Percentiles rank a stretch among this genome's conserved stretches.
These are phyloP conservation scores for Microdon myrmicae DNA, from an alignment of 2,888 invertebrate genomes.

Conservation along the genomic window DNA sequence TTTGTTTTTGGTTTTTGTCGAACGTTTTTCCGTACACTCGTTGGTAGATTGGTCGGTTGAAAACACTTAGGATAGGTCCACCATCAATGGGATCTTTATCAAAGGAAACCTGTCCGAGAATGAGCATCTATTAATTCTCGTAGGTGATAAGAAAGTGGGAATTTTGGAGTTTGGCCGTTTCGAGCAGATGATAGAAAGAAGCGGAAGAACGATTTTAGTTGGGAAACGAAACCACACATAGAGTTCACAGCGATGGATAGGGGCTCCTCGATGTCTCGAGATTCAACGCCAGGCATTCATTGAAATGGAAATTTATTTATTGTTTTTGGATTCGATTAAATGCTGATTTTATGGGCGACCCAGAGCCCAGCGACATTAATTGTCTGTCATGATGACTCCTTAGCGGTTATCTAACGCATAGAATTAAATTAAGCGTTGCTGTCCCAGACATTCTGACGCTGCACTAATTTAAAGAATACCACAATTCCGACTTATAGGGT, in stretches of 20 bases:
- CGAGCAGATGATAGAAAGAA: constrained; percentile 14
- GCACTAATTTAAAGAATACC: constrained; percentile 46
- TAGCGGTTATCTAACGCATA: constrained; percentile 50
- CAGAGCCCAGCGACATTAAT: constrained; percentile 44
- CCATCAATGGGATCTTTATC: constrained; percentile 48
- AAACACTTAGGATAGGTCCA: constrained; percentile 40
- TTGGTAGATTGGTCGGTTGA: constrained; percentile 20
- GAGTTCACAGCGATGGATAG: constrained; percentile 12
- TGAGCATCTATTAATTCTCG: constrained; percentile 50
- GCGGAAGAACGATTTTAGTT: constrained; percentile 16
- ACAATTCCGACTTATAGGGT: constrained; percentile 6
- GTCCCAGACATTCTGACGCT: constrained; percentile 49
- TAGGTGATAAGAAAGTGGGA: constrained; percentile 43
- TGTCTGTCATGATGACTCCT: constrained; percentile 50
- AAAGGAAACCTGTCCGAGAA: constrained; percentile 45
- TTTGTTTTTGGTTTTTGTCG: too few relatives aligned
- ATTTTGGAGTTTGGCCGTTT: constrained; percentile 40
- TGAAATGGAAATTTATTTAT: constrained; percentile 52
- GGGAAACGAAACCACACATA: constrained; percentile 9
- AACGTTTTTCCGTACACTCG: constrained; percentile 30
- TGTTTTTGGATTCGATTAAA: constrained; percentile 48
- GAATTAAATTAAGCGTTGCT: constrained; percentile 34
- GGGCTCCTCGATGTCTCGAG: constrained; percentile 42
- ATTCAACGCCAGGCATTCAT: constrained; percentile 18
- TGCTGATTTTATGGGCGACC: constrained; percentile 37